Evolutionary conservation across 1,140 invertebrate genomes (phyloP), one percentile per base, ranked within the genome.

Genomic region (Drepana arcuata): DNA sequence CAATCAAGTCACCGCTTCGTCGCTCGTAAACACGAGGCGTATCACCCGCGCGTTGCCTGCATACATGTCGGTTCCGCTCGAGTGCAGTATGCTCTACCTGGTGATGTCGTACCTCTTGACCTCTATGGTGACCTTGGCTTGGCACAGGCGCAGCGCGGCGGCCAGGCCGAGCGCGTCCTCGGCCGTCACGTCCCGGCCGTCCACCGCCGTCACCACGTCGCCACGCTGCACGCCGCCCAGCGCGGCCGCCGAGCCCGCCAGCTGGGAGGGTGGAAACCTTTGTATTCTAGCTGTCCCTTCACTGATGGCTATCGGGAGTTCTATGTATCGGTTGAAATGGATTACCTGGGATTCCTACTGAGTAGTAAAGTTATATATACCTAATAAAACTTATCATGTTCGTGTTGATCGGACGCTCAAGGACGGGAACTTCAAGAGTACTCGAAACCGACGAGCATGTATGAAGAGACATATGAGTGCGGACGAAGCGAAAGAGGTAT

Each of bases 211-310:
- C 28, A 99, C 91, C 53, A 96, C 90, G 78, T 99, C 97, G 9
- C 97, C 97, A 65, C 93, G 92, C 84, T 95, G 92, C 36, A 99
- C 88, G 5, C 93, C 95, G 75, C 98, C 96, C 21, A 94, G 88
- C 53, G 97, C 94, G 0, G 96, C 96, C 35, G 91, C 90, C 21
- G 97, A 94, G 2, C 96, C 97, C 38, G 91, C 89, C 1, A 95
- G 86, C 95, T 96, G 59, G 7, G 48, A 57, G 14, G 18, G 6
- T 35, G 31, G 41, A 16, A 13, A 26, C 18, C 4, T 5, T 9
- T 5, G 4, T 21, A 21, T 21, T 5, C 18, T 9, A 4, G 9
- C 9, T 5, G 18, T 21, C 4, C 26, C 0, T 15, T 1, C 16
- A 15, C 7, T 2, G 25, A 10, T 46, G 11, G 18, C 2, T 1